Evolutionary conservation across 2,113 vertebrate genomes (phyloP).

Genomic region (Glareola pratincola): DNA sequence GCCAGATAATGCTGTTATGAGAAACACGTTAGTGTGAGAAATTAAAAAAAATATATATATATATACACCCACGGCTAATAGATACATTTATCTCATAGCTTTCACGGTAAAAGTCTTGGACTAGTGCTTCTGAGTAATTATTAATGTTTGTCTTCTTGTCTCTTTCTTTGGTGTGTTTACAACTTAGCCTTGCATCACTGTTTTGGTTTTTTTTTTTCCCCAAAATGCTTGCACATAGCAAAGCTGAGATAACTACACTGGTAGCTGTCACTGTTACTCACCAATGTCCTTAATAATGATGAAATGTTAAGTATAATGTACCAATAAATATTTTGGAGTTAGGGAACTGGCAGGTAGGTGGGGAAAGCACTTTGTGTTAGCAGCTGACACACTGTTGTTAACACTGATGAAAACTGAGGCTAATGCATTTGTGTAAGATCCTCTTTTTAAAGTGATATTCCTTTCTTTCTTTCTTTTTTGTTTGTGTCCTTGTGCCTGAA

Average conservation of each 20-base stretch:
- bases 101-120: slow-evolving; percentile 34
- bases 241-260: neutral
- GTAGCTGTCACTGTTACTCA: neutral
- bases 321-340: slow-evolving; percentile 63
- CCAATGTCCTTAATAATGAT: slow-evolving; percentile 25
- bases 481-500: slow-evolving; percentile 17
- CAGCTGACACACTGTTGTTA: slow-evolving; percentile 26
- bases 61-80: neutral
- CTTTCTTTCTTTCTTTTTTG: neutral
- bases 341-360: neutral
- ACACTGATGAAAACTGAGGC: slow-evolving; percentile 15
- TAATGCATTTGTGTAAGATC: slow-evolving; percentile 30
- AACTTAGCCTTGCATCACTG: slow-evolving; percentile 8
- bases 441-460: neutral
- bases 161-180: slow-evolving; percentile 40
- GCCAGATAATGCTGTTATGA: slow-evolving; percentile 15
- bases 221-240: slow-evolving; percentile 25
- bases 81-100: slow-evolving; percentile 11
- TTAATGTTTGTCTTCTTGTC: neutral
- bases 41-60: neutral
- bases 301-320: slow-evolving; percentile 42
- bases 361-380: slow-evolving; percentile 47
- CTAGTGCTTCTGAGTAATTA: slow-evolving; percentile 49
- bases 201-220: neutral
- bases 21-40: slow-evolving; percentile 35